These are phyloP conservation scores for Pseudoatta argentina DNA, from an alignment of 1,140 invertebrate species.

Conservation along the genomic window DNA sequence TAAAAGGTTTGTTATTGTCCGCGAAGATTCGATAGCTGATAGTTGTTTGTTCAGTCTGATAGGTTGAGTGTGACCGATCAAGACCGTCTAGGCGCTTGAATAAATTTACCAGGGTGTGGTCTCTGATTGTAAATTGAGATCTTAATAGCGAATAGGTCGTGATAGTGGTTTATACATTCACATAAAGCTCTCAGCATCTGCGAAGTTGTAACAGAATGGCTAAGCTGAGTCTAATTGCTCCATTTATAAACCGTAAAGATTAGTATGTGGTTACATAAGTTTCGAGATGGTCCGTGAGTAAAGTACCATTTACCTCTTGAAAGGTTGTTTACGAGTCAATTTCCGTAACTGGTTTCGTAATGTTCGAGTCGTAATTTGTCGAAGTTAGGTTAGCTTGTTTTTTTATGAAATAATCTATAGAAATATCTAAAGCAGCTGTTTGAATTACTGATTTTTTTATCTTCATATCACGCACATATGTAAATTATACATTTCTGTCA, in stretches of 20 bases:
- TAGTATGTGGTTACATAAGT: conserved; percentile 9
- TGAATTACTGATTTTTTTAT: conserved; percentile 33
- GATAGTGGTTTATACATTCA: not conserved
- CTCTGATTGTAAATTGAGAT: not conserved
- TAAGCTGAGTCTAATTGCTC: conserved; percentile 11
- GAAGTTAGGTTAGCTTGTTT: not conserved
- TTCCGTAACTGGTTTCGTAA: conserved; percentile 40
- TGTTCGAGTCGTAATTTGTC: not conserved
- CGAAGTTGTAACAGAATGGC: conserved; percentile 27
- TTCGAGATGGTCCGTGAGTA: not conserved
- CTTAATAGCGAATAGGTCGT: not conserved
- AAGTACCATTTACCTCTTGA: not conserved
- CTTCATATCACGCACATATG: not conserved
- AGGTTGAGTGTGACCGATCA: conserved; percentile 29
- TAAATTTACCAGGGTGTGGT: conserved; percentile 46
- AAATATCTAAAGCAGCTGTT: not conserved
- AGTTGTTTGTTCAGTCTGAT: conserved; percentile 43
- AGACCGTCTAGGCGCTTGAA: conserved; percentile 21
- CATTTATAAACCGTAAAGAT: conserved; percentile 30
- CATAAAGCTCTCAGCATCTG: not conserved
- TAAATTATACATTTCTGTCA: not conserved
- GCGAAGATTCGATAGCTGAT: conserved; percentile 6
- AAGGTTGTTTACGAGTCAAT: conserved; percentile 6
- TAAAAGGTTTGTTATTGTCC: conserved; percentile 47
- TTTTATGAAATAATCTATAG: not conserved